phyloP scores from a whole-genome alignment of 2,888 invertebrate species.

The Cremastinae sp. region DNA sequence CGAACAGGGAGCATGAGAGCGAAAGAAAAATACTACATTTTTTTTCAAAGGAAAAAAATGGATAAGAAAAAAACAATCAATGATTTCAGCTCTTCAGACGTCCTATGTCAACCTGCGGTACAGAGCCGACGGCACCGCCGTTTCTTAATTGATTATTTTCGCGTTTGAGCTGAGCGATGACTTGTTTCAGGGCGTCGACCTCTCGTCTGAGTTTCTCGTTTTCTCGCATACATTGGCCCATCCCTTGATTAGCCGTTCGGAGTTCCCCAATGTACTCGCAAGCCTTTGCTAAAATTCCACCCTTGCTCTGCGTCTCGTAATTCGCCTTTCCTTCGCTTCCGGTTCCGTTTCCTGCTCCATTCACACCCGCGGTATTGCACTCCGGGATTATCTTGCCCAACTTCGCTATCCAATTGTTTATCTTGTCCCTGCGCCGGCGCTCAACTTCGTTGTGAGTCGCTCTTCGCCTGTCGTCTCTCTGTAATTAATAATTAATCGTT shows the following conservation, averaged over 20 bases:
- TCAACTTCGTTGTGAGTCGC: constrained; percentile 98
- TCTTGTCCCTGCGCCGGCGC: constrained; percentile 95
- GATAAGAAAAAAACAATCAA: constrained; percentile 25
- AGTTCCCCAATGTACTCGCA: constrained; percentile 96
- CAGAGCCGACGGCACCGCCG: constrained; percentile 29
- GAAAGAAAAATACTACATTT: constrained; percentile 29
- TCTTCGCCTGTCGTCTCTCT: constrained; percentile 93
- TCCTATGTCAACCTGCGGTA: constrained; percentile 34
- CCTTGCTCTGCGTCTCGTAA: constrained; percentile 87
- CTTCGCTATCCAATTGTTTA: constrained; percentile 97
- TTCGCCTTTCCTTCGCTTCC: constrained; percentile 77
- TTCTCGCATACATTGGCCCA: constrained; percentile 84
- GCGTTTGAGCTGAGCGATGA: constrained; percentile 87
- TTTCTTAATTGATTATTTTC: constrained; percentile 88
- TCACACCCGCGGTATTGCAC: constrained; percentile 78
- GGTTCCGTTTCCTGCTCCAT: constrained; percentile 71
- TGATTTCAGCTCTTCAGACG: constrained; percentile 57
- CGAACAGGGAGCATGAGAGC: constrained; percentile 16
- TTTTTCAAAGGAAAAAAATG: constrained; percentile 1
- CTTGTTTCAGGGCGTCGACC: constrained; percentile 86
- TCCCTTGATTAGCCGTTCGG: constrained; percentile 88
- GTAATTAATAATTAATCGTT: constrained; percentile 48
- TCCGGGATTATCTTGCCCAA: constrained; percentile 94
- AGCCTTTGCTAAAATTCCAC: constrained; percentile 96
- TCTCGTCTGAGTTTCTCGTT: constrained; percentile 88